Percentiles rank a stretch among this genome's conserved stretches.
Conservation (phyloP, 2,888 invertebrate species). For the Orchestes rusci region DNA sequence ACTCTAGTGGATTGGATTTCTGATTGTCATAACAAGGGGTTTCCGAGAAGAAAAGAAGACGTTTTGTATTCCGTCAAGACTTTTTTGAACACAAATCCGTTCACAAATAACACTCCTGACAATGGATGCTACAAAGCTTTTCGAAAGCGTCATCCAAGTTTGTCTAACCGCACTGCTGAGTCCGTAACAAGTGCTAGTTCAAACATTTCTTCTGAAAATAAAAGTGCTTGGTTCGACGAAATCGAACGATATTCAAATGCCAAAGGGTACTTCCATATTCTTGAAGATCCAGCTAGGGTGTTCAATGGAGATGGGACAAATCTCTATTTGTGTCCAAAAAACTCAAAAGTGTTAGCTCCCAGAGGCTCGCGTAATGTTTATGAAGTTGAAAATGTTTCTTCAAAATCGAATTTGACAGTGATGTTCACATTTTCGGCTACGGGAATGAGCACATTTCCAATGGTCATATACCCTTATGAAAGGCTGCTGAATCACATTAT, state of each 20-base stretch:
- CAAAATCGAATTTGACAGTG: too few species aligned
- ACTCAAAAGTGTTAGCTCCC: too few species aligned
- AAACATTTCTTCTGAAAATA: too few species aligned
- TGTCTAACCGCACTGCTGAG: slow-evolving; percentile 27
- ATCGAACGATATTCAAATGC: slow-evolving; percentile 26
- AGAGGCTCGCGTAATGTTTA: too few species aligned
- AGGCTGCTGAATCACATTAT: too few species aligned
- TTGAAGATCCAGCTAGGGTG: slow-evolving; percentile 29
- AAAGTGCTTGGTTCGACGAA: slow-evolving; percentile 29
- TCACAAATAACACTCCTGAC: slow-evolving; percentile 26
- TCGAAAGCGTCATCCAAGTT: slow-evolving; percentile 27
- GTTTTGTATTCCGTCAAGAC: too few species aligned
- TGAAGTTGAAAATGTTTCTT: too few species aligned
- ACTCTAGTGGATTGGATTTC: too few species aligned
- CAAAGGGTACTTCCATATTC: slow-evolving; percentile 17
- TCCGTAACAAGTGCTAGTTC: slow-evolving; percentile 29
- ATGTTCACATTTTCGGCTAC: too few species aligned
- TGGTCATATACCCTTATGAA: slow-evolving; percentile 30
- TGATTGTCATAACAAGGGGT: slow-evolving; percentile 32
- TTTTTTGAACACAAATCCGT: slow-evolving; percentile 22
- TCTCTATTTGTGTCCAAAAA: too few species aligned
- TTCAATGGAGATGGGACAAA: slow-evolving; percentile 34
- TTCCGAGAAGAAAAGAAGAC: slow-evolving; percentile 28
- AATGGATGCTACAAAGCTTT: slow-evolving; percentile 29
- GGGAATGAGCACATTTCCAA: slow-evolving; percentile 26